A percentile compares a stretch with the other conserved stretches of the same genome.
phyloP scores from a whole-genome alignment of 2,888 invertebrate species.

The Barypeithes pellucidus region DNA sequence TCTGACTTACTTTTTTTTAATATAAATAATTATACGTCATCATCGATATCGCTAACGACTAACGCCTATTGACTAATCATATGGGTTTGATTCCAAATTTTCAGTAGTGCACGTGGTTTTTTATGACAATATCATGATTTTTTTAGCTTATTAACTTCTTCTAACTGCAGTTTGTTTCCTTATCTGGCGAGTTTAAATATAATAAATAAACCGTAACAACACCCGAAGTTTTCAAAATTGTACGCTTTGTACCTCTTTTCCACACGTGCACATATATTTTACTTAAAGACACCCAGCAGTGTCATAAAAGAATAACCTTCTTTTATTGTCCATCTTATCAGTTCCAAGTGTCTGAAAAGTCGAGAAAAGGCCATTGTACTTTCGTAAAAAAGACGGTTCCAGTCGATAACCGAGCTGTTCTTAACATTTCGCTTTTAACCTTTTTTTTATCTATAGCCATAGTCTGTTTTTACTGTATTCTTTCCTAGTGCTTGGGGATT shows the following conservation, averaged over 20 bases:
- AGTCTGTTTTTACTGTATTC: constrained; percentile 31
- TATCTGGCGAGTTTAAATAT: no score
- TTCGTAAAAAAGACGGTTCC: constrained; percentile 41
- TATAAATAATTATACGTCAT: no score
- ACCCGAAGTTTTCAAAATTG: no score
- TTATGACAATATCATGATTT: no score
- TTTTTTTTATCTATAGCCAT: constrained; percentile 40
- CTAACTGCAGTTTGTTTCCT: no score
- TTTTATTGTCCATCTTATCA: constrained; percentile 47
- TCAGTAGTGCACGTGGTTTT: no score
- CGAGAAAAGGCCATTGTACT: constrained; percentile 40
- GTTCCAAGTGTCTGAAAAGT: constrained; percentile 38
- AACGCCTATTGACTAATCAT: no score
- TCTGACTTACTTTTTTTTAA: no score
- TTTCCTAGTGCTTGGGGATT: constrained; percentile 31
- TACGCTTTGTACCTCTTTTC: neutral
- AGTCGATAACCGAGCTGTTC: constrained; percentile 38
- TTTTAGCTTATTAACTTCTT: no score
- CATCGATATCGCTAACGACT: no score
- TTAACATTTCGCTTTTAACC: constrained; percentile 45
- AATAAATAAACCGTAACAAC: no score
- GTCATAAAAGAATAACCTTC: constrained; percentile 37
- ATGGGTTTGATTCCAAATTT: no score
- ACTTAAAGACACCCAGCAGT: constrained; percentile 31
- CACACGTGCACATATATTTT: neutral